phyloP scores from a whole-genome alignment of 2,888 invertebrate genomes.

The Cheilosia impressa region DNA sequence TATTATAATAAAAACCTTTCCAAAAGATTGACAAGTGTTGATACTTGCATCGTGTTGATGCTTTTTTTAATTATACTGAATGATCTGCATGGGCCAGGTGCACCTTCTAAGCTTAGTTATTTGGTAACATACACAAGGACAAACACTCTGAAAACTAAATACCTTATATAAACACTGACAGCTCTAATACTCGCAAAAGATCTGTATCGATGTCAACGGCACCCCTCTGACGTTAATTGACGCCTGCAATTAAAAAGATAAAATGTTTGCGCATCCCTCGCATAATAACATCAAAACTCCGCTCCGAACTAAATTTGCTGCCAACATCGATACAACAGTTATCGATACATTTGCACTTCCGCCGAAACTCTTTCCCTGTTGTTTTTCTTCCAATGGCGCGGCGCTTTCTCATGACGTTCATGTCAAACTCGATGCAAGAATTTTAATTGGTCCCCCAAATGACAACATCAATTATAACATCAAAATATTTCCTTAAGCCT shows the following conservation, averaged over 20 bases:
- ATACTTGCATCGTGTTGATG: too few species aligned
- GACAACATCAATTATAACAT: conserved; percentile 65
- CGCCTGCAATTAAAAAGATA: background rate
- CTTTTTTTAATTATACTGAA: too few species aligned
- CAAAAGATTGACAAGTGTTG: too few species aligned
- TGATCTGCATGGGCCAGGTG: too few species aligned
- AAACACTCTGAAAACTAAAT: too few species aligned
- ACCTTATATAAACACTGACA: too few species aligned
- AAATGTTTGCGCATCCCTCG: background rate
- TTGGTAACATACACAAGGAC: too few species aligned
- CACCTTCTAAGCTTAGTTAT: too few species aligned
- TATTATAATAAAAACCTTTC: too few species aligned
- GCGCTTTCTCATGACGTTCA: conserved; percentile 22
- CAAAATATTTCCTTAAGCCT: conserved; percentile 53
- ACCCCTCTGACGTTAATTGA: background rate
- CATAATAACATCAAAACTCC: background rate
- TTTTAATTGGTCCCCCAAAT: conserved; percentile 60
- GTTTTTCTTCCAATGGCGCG: background rate
- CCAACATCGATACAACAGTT: background rate
- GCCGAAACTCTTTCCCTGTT: background rate
- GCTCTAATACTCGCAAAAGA: background rate
- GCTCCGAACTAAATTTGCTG: conserved; percentile 2
- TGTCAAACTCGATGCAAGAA: conserved; percentile 33
- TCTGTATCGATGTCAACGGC: background rate
- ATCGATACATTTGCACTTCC: conserved; percentile 47